A percentile compares a stretch with the other conserved stretches of the same genome.
These are phyloP conservation scores for Percopsis transmontana DNA, from an alignment of 2,113 vertebrate genomes.

Conservation along the genomic window DNA sequence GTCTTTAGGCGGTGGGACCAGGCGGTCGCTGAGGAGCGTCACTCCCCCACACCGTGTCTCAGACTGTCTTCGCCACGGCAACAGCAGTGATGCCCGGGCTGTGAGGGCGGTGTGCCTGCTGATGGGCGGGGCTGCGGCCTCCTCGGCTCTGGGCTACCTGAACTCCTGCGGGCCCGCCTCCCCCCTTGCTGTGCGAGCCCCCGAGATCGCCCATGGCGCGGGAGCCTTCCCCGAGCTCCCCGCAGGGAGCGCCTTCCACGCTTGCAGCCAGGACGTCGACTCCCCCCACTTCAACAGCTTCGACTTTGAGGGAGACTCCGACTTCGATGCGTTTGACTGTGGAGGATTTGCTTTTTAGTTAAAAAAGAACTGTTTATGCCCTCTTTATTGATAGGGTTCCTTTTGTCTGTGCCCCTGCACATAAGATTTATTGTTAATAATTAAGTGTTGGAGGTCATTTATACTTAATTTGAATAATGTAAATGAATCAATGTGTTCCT, in stretches of 20 bases:
- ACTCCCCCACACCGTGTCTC: constrained; percentile 66
- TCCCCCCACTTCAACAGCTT: constrained; percentile 78
- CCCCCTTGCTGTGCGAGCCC: constrained; percentile 44
- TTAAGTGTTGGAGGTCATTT: background rate
- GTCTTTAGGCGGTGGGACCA: constrained; percentile 34
- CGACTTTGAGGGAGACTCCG: constrained; percentile 82
- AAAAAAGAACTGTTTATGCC: background rate
- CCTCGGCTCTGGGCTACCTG: constrained; percentile 81
- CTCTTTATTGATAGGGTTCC: background rate
- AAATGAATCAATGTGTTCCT: constrained; percentile 49
- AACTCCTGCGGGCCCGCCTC: constrained; percentile 72
- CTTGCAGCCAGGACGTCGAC: constrained; percentile 74
- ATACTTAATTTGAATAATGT: constrained; percentile 12
- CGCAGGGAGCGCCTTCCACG: constrained; percentile 67
- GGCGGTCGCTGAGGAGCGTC: constrained; percentile 43
- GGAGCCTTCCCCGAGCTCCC: constrained; percentile 74
- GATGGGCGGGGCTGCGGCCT: constrained; percentile 82
- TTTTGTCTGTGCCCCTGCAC: constrained; percentile 15
- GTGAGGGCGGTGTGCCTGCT: constrained; percentile 82
- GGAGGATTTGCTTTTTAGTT: constrained; percentile 82
- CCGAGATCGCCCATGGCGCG: constrained; percentile 49
- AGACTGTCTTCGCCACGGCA: constrained; percentile 82
- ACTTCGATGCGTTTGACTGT: constrained; percentile 83
- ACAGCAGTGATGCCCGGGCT: constrained; percentile 78
- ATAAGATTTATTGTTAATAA: constrained; percentile 11